Percentiles rank a stretch among this genome's conserved stretches.
These are phyloP conservation scores for Porites divaricata DNA, from an alignment of 92 coral and sea anemone genomes.

Conservation along the genomic window DNA sequence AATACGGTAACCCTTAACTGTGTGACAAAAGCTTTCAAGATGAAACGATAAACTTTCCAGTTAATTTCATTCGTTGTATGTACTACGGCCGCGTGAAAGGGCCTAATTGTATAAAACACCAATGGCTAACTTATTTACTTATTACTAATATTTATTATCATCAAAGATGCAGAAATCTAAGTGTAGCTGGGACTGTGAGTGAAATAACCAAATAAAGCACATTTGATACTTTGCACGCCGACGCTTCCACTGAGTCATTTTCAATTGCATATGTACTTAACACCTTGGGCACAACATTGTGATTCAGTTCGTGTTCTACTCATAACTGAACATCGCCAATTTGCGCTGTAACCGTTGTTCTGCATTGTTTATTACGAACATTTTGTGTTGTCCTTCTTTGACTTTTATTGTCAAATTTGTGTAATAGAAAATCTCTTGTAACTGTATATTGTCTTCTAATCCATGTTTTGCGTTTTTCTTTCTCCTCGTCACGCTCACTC, in stretches of 20 bases:
- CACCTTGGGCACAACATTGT: not conserved
- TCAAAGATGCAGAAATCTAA: not conserved
- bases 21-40: not conserved
- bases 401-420: not conserved
- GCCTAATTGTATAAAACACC: not conserved
- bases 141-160: constrained; percentile 1
- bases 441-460: not conserved
- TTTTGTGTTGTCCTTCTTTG: constrained; percentile 2
- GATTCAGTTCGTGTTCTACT: not conserved
- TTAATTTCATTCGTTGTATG: too few species aligned
- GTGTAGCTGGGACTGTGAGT: not conserved
- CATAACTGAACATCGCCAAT: not conserved
- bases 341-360: not conserved
- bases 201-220: not conserved
- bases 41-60: not conserved
- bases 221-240: not conserved
- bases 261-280: not conserved
- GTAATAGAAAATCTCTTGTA: not conserved
- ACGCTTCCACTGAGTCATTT: not conserved
- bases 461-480: not conserved
- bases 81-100: not conserved
- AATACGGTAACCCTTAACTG: not conserved
- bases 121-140: not conserved
- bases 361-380: not conserved
- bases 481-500: not conserved